Evolutionary conservation across 2,888 invertebrate species (phyloP).

Genomic region (Julus scanicus): DNA sequence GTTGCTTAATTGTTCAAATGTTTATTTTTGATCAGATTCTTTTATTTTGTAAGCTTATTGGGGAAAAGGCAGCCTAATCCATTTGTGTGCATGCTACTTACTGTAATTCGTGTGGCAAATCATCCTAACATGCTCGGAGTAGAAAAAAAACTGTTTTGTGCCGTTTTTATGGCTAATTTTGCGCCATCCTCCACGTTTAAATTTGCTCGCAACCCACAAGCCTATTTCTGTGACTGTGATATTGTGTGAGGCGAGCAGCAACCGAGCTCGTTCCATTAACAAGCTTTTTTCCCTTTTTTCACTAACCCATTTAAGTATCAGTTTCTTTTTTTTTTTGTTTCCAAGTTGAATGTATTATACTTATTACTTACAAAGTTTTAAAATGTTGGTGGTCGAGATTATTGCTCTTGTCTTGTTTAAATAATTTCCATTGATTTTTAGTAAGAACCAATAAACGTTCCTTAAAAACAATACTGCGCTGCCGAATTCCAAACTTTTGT

Average conservation of each 20-base stretch:
- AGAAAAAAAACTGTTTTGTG: constrained; percentile 6
- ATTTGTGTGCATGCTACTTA: not conserved
- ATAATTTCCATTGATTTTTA: not conserved
- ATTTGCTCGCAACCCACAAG: constrained; percentile 36
- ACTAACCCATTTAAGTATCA: not conserved
- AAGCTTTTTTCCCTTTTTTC: not conserved
- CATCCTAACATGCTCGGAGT: not conserved
- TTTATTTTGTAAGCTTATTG: constrained; percentile 36
- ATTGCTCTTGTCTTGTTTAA: not conserved
- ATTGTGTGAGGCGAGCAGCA: constrained; percentile 20
- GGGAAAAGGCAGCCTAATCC: constrained; percentile 26
- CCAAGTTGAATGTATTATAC: constrained; percentile 20
- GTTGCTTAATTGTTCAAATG: constrained; percentile 35
- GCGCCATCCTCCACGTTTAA: not conserved
- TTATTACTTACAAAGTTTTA: constrained; percentile 12
- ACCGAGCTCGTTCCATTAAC: not conserved
- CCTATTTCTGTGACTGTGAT: constrained; percentile 42
- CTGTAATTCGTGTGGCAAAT: constrained; percentile 28
- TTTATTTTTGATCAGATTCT: constrained; percentile 24
- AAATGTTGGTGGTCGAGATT: not conserved
- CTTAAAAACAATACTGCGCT: too few relatives aligned
- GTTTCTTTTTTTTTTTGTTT: not conserved
- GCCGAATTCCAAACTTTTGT: too few relatives aligned
- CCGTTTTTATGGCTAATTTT: not conserved
- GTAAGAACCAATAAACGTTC: not conserved